These are phyloP conservation scores for Acestrorhynchus altus DNA, from an alignment of 2,797 vertebrate species.

Conservation along the genomic window DNA sequence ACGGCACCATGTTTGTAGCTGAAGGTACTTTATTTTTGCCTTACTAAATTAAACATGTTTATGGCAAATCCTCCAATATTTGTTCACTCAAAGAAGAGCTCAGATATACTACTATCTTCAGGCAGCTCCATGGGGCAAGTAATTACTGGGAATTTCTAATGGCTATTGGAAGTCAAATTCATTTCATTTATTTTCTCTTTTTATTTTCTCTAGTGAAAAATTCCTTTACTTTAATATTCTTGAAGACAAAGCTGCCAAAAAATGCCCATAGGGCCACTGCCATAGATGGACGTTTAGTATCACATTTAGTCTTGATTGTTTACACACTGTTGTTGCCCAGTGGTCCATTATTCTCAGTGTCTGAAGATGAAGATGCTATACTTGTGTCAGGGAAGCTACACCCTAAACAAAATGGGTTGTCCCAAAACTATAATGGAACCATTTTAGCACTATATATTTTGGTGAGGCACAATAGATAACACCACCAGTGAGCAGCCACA, in stretches of 20 bases:
- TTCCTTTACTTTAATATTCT: neutral
- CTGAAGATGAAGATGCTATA: too few relatives aligned
- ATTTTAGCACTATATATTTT: too few relatives aligned
- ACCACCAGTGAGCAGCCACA: too few relatives aligned
- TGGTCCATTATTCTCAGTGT: too few relatives aligned
- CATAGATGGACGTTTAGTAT: too few relatives aligned
- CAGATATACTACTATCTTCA: neutral
- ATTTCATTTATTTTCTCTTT: neutral
- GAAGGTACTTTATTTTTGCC: neutral
- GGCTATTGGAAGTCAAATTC: neutral
- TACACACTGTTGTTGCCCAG: too few relatives aligned
- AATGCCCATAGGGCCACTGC: too few relatives aligned
- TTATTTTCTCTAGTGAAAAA: neutral
- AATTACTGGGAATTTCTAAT: neutral
- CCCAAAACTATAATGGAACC: too few relatives aligned
- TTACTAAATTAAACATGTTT: neutral
- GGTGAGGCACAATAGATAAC: too few relatives aligned
- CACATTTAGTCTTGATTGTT: too few relatives aligned
- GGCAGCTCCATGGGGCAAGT: neutral
- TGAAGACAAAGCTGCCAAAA: neutral
- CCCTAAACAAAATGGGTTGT: too few relatives aligned
- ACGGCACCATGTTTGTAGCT: conserved; percentile 1
- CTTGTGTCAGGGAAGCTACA: too few relatives aligned
- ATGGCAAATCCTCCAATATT: neutral
- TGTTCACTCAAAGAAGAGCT: conserved; percentile 2